Percentiles rank a stretch among this genome's conserved stretches.
These are phyloP conservation scores for Eriocheir sinensis DNA, from an alignment of 1,140 invertebrate species.

Conservation along the genomic window DNA sequence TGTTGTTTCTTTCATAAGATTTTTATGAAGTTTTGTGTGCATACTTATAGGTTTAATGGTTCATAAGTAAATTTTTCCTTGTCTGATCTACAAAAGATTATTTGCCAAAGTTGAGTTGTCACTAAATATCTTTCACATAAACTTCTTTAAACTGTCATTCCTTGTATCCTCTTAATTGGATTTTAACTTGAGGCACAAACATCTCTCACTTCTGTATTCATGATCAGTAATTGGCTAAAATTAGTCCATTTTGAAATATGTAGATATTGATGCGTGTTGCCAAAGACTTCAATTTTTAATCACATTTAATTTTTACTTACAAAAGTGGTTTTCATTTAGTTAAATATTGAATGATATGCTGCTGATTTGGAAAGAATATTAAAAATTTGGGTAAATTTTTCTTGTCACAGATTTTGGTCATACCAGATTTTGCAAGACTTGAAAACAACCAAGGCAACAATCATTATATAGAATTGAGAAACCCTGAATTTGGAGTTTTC, in stretches of 20 bases:
- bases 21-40: constrained; percentile 54
- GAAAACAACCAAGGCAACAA: background rate
- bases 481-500: background rate
- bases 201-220: constrained; percentile 63
- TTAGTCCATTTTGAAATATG: constrained; percentile 41
- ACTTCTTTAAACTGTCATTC: background rate
- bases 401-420: background rate
- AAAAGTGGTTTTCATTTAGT: background rate
- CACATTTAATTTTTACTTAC: background rate
- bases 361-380: background rate
- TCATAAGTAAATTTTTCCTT: constrained; percentile 41
- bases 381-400: constrained; percentile 1
- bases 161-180: constrained; percentile 28
- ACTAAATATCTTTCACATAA: constrained; percentile 61
- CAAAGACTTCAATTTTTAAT: constrained; percentile 27
- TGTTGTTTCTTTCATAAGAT: background rate
- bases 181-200: background rate
- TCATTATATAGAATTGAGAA: background rate
- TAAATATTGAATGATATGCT: background rate
- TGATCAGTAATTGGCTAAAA: constrained; percentile 40
- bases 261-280: constrained; percentile 66
- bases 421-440: background rate
- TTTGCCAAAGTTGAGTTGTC: constrained; percentile 56
- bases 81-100: background rate
- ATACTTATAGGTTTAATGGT: constrained; percentile 58